A percentile compares a stretch with the other conserved stretches of the same genome.
phyloP scores from a whole-genome alignment of 2,888 invertebrate genomes.

The Drosophila rubida region DNA sequence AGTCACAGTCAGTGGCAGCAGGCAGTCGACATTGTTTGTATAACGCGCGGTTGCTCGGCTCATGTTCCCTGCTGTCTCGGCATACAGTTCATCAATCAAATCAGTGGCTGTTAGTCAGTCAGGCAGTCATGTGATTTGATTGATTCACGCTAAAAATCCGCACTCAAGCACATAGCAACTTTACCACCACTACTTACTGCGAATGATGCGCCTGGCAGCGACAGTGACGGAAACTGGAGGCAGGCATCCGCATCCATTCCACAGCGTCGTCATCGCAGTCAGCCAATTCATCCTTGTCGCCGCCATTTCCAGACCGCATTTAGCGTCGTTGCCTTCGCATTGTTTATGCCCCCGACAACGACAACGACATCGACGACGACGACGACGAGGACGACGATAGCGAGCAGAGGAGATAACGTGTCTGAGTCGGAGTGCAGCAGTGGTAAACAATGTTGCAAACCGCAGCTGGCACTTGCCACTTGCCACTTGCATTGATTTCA shows the following conservation, averaged over 20 bases:
- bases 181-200: constrained; percentile 8
- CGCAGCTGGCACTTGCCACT: constrained; percentile 51
- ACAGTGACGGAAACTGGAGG: constrained; percentile 2
- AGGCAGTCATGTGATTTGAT: constrained; percentile 80
- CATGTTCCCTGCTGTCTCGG: constrained; percentile 39
- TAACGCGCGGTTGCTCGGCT: constrained; percentile 52
- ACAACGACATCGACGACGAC: background rate
- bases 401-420: constrained; percentile 6
- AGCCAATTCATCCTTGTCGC: constrained; percentile 61
- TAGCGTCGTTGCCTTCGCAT: constrained; percentile 50
- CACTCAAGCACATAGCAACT: constrained; percentile 33
- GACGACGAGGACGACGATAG: constrained; percentile 2
- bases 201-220: constrained; percentile 40
- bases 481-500: constrained; percentile 67
- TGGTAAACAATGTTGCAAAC: constrained; percentile 68
- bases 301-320: constrained; percentile 49
- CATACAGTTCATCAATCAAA: constrained; percentile 77
- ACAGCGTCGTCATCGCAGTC: constrained; percentile 17
- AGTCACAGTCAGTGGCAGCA: constrained; percentile 7
- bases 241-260: constrained; percentile 13
- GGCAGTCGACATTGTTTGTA: constrained; percentile 41
- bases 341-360: constrained; percentile 52
- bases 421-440: constrained; percentile 19
- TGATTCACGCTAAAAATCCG: constrained; percentile 77
- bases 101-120: constrained; percentile 78